phyloP scores from a whole-genome alignment of 1,140 invertebrate genomes.

The Drosophila dunni region DNA sequence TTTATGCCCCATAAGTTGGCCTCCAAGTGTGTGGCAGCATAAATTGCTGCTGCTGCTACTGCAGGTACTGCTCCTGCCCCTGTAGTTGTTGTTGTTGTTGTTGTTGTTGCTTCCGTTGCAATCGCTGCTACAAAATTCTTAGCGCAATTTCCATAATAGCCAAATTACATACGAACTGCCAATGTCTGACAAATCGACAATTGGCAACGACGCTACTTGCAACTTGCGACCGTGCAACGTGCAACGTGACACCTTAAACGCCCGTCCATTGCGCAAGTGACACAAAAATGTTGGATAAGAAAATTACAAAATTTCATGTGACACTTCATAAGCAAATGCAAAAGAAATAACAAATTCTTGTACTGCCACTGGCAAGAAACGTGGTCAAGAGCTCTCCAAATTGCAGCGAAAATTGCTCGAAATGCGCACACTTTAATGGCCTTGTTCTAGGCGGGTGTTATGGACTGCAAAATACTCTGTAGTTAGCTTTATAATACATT shows the following conservation, averaged over 20 bases:
- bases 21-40: conserved; percentile 74
- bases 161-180: conserved; percentile 56
- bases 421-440: not conserved
- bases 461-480: not conserved
- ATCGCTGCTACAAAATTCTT: conserved; percentile 18
- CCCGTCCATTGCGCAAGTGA: conserved; percentile 27
- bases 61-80: conserved; percentile 10
- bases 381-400: conserved; percentile 24
- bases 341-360: not conserved
- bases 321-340: conserved; percentile 57
- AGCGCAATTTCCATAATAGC: conserved; percentile 72
- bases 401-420: conserved; percentile 35
- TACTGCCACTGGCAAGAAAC: not conserved
- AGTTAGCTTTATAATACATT: not conserved
- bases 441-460: not conserved
- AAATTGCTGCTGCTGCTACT: conserved; percentile 45
- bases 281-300: conserved; percentile 59
- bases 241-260: conserved; percentile 70
- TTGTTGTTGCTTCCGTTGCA: conserved; percentile 1
- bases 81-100: conserved; percentile 4
- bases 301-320: conserved; percentile 81
- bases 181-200: conserved; percentile 55
- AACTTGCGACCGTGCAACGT: conserved; percentile 18
- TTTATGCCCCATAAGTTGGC: conserved; percentile 77
- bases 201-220: conserved; percentile 10